phyloP scores from a whole-genome alignment of 2,113 vertebrate species.

The Camelus dromedarius region DNA sequence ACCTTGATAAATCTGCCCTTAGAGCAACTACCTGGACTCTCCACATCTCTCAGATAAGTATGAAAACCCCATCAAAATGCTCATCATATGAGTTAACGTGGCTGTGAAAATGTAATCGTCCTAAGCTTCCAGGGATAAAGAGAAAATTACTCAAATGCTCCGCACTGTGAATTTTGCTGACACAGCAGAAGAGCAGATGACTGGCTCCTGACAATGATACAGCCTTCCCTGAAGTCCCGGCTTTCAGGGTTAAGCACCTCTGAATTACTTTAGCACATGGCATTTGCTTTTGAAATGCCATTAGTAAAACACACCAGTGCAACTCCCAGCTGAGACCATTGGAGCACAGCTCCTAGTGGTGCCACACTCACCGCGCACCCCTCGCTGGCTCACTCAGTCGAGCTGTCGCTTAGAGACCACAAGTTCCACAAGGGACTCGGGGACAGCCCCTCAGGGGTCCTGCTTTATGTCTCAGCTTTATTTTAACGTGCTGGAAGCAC shows the following conservation, averaged over 20 bases:
- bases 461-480: conserved; percentile 79
- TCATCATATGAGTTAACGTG: conserved; percentile 65
- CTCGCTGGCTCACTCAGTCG: conserved; percentile 57
- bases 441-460: conserved; percentile 40
- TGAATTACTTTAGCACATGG: conserved; percentile 63
- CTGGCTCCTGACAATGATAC: background rate
- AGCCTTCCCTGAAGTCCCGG: conserved; percentile 51
- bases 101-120: conserved; percentile 69
- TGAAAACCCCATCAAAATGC: conserved; percentile 61
- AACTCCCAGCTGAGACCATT: conserved; percentile 77
- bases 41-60: background rate
- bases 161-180: conserved; percentile 57
- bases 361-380: conserved; percentile 43
- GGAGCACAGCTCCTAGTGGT: conserved; percentile 81
- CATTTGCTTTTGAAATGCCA: conserved; percentile 46
- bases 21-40: background rate
- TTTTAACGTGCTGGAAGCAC: conserved; percentile 75
- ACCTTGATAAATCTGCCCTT: conserved; percentile 43
- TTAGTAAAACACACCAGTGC: conserved; percentile 1
- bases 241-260: background rate
- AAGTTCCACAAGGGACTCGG: conserved; percentile 66
- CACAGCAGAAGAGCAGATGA: background rate
- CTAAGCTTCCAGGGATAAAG: conserved; percentile 63
- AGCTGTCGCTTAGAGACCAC: conserved; percentile 84
- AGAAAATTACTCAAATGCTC: conserved; percentile 47